These are phyloP conservation scores for Andrena camellia DNA, from an alignment of 2,888 invertebrate genomes.

Conservation along the genomic window DNA sequence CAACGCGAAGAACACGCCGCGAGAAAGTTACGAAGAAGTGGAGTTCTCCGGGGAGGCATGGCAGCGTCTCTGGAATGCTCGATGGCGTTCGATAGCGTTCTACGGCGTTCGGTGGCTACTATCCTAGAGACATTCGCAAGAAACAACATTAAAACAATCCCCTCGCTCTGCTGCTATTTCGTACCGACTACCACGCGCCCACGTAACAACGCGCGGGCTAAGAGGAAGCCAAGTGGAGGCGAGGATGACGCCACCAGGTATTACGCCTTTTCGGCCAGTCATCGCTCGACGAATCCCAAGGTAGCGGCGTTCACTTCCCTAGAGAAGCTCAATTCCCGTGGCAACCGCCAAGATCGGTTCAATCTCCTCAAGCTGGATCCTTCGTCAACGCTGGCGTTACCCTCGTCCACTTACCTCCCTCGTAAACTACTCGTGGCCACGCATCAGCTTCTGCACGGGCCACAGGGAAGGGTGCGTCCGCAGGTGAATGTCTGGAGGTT, in stretches of 20 bases:
- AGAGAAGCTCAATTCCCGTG: background rate
- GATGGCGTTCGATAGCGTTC: background rate
- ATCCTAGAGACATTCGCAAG: too few relatives aligned
- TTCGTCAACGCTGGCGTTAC: background rate
- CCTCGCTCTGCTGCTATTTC: background rate
- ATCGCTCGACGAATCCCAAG: background rate
- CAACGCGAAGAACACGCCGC: background rate
- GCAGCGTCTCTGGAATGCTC: constrained; percentile 3
- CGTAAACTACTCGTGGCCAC: too few relatives aligned
- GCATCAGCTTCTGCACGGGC: too few relatives aligned
- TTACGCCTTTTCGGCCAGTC: constrained; percentile 39
- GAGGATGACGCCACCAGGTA: constrained; percentile 18
- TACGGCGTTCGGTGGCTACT: background rate
- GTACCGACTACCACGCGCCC: background rate
- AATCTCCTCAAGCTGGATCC: background rate
- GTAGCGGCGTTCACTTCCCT: background rate
- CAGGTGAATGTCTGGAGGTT: constrained; percentile 1
- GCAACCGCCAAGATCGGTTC: background rate
- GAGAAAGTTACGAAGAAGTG: constrained; percentile 38
- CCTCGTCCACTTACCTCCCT: background rate
- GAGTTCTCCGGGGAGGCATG: background rate
- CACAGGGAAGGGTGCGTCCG: background rate
- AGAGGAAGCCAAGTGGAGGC: background rate
- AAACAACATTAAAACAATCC: background rate
- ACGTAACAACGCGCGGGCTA: background rate